Percentiles rank a stretch among this genome's conserved stretches.
Conservation (phyloP, 2,113 vertebrate species). For the Archilochus colubris region DNA sequence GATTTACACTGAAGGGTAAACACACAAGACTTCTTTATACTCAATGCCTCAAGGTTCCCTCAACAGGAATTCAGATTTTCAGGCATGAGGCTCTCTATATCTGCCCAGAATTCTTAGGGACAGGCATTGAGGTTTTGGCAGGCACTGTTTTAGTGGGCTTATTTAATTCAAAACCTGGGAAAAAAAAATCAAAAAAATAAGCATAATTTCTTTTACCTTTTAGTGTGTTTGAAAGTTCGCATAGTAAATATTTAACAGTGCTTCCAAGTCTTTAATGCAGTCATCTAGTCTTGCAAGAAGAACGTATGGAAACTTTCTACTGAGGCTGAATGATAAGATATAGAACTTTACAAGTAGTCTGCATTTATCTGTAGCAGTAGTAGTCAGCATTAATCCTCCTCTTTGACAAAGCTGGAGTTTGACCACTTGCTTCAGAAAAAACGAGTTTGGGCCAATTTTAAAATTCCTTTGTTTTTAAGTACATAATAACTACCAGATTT, state of each 20-base stretch:
- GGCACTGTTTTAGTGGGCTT: background rate
- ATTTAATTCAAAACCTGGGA: background rate
- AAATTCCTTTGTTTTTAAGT: background rate
- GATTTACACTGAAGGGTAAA: background rate
- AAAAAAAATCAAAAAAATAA: background rate
- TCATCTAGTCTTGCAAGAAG: constrained; percentile 15
- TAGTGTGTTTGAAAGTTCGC: constrained; percentile 9
- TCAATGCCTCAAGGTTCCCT: background rate
- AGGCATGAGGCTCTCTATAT: background rate
- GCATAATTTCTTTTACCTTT: background rate
- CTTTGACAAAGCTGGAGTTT: background rate
- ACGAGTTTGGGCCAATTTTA: constrained; percentile 10
- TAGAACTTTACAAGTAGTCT: background rate
- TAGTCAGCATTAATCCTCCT: background rate
- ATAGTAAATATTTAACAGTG: constrained; percentile 48
- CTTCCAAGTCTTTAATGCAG: constrained; percentile 38
- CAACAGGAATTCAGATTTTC: background rate
- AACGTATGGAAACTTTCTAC: constrained; percentile 23
- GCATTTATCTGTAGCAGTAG: background rate
- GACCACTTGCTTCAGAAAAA: background rate
- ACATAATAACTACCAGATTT: background rate
- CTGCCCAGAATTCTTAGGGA: background rate
- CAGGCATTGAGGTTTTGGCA: background rate
- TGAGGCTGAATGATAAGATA: constrained; percentile 10
- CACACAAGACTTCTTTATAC: background rate